Conservation (phyloP, 2,113 vertebrate species). For the Nesoenas mayeri region DNA sequence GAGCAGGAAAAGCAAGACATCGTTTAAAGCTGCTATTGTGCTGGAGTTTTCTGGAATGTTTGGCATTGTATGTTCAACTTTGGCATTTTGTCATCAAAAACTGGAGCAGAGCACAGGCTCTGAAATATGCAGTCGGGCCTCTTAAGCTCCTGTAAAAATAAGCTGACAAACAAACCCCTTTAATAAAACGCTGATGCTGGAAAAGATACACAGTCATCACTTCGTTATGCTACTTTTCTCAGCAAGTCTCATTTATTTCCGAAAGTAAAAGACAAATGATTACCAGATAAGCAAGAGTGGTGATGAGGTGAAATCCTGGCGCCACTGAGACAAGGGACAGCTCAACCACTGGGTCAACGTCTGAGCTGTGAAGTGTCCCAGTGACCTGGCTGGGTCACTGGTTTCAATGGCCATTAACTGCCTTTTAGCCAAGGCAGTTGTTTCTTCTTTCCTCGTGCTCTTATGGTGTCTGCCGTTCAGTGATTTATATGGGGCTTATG, state of each 20-base stretch:
- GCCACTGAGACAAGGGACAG: neutral
- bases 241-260: slow-evolving; percentile 25
- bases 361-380: neutral
- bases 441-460: neutral
- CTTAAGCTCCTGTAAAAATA: slow-evolving; percentile 63
- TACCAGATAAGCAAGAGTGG: neutral
- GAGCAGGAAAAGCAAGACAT: slow-evolving; percentile 41
- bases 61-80: slow-evolving; percentile 30
- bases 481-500: neutral
- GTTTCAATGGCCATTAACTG: neutral
- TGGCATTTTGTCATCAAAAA: slow-evolving; percentile 52
- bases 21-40: slow-evolving; percentile 20
- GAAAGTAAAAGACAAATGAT: neutral
- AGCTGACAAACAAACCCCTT: slow-evolving; percentile 40
- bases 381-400: neutral
- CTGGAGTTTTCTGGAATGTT: slow-evolving; percentile 40
- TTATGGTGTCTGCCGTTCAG: neutral
- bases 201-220: slow-evolving; percentile 35
- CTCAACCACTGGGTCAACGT: neutral
- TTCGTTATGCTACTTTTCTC: slow-evolving; percentile 47
- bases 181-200: slow-evolving; percentile 55
- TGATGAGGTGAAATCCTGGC: neutral
- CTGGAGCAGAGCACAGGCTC: slow-evolving; percentile 1
- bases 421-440: neutral
- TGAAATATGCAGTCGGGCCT: neutral